These are phyloP conservation scores for Adelges cooleyi DNA, from an alignment of 1,140 invertebrate species.

Conservation along the genomic window DNA sequence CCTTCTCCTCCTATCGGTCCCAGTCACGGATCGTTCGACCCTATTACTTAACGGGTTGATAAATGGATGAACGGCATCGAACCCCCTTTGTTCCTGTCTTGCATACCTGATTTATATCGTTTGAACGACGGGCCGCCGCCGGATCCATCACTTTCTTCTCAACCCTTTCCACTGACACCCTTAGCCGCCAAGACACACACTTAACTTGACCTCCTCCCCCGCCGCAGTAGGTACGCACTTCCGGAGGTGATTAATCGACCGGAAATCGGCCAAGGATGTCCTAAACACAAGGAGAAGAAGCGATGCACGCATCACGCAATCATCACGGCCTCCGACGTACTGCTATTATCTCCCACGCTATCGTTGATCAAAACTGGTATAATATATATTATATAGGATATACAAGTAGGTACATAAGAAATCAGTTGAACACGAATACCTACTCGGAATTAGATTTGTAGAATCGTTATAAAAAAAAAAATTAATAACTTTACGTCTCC, in stretches of 20 bases:
- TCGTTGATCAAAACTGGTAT: too few relatives aligned
- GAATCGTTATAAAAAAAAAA: too few relatives aligned
- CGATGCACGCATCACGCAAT: not conserved
- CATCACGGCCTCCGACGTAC: not conserved
- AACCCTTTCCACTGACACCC: conserved; percentile 6
- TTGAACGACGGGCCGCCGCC: conserved; percentile 16
- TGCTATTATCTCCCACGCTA: too few relatives aligned
- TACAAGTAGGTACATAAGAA: too few relatives aligned
- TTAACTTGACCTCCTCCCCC: conserved; percentile 17
- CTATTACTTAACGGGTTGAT: conserved; percentile 29
- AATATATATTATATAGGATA: too few relatives aligned
- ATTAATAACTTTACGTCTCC: too few relatives aligned
- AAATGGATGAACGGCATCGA: conserved; percentile 27
- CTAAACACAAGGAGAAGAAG: not conserved
- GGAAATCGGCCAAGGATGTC: conserved; percentile 3
- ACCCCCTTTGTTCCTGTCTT: conserved; percentile 24
- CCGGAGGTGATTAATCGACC: conserved; percentile 26
- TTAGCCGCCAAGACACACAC: not conserved
- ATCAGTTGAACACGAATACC: too few relatives aligned
- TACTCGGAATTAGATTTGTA: too few relatives aligned
- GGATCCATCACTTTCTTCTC: conserved; percentile 28
- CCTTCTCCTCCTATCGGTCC: not conserved
- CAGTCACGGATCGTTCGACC: not conserved
- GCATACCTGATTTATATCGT: conserved; percentile 28
- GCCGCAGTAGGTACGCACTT: not conserved